A percentile compares a stretch with the other conserved stretches of the same genome.
Conservation (phyloP, 2,797 vertebrate genomes). For the Ciconia nigra region DNA sequence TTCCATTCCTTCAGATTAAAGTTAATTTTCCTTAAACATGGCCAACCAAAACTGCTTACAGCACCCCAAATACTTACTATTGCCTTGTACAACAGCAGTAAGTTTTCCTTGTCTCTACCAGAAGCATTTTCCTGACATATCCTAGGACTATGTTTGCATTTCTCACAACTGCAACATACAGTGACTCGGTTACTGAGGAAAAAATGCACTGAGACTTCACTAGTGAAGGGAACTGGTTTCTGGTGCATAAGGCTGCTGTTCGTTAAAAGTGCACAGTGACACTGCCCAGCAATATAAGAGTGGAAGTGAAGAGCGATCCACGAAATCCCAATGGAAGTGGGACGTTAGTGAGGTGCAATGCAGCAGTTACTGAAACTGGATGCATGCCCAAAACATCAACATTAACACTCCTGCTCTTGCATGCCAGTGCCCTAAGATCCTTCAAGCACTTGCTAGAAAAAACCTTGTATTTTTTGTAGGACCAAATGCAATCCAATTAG, state of each 20-base stretch:
- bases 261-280: neutral
- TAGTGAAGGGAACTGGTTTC: neutral
- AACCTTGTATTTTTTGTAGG: neutral
- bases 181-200: neutral
- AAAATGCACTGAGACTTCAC: neutral
- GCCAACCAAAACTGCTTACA: neutral
- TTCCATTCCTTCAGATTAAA: neutral
- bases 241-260: neutral
- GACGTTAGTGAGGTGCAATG: neutral
- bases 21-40: neutral
- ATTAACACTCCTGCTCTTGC: neutral
- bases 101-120: neutral
- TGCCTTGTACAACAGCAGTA: neutral
- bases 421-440: neutral
- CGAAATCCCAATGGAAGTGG: neutral
- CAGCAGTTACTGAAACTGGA: neutral
- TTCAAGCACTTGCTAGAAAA: neutral
- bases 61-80: neutral
- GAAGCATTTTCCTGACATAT: neutral
- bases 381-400: neutral
- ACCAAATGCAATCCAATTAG: neutral
- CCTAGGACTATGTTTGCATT: neutral
- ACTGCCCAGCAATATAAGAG: neutral
- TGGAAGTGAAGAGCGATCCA: neutral
- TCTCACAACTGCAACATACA: neutral